Evolutionary conservation across 2,113 vertebrate genomes (phyloP), one percentile per base, ranked within the genome.

Genomic region (Protomyctophum bolini): DNA sequence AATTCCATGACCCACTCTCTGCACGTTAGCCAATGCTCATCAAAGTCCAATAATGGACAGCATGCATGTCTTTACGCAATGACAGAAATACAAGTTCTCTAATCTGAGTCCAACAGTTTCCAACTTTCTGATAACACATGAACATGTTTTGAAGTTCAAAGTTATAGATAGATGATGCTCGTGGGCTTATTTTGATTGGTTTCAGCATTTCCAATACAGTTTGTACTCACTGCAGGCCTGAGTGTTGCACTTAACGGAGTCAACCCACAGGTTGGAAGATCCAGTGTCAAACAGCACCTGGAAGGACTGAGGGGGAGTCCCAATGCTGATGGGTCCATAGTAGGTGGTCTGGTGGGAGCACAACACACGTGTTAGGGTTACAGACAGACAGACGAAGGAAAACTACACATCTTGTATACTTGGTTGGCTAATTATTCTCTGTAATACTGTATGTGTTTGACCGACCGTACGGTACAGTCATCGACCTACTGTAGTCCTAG

Each of bases 191-290:
- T 49, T 14, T 8, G 57, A 52, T 21, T 29, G 28, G 28, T 11
- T 33, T 33, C 48, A 54, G 7, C 56, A 58, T 8, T 8, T 6
- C 14, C 15, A 58, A 1, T 29, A 9, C 7, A 58, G 52, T 61
- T 28, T 62, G 21, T 60, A 83, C 90, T 88, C 70, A 90, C 89
- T 83, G 81, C 86, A 93, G 67, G 87, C 75, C 76, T 63, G 70
- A 66, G 83, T 84, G 79, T 70, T 85, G 77, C 89, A 92, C 74
- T 88, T 77, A 69, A 79, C 5, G 1, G 88, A 91, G 75, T 91
- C 74, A 14, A 91, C 88, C 91, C 84, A 78, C 81, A 90, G 77
- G 76, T 92, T 91, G 63, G 90, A 72, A 51, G 88, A 91, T 12
- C 88, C 81, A 0, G 87, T 91, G 75, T 91, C 91, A 75, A 91